phyloP scores from a whole-genome alignment of 2,888 invertebrate genomes.

The Gnatocerus cornutus region DNA sequence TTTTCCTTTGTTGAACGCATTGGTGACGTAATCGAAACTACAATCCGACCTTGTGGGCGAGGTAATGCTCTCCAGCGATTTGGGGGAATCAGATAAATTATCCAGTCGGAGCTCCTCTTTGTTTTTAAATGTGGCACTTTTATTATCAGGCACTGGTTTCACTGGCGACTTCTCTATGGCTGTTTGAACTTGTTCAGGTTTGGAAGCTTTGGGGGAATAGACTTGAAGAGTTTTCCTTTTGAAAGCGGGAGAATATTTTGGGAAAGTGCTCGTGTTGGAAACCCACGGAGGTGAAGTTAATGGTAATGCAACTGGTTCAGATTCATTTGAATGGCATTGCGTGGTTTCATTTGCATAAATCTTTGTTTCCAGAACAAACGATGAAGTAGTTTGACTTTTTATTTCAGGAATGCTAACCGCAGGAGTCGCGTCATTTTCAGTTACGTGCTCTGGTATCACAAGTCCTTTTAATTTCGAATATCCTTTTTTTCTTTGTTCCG shows the following conservation, averaged over 20 bases:
- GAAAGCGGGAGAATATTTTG: conserved; percentile 88
- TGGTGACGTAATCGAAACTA: conserved; percentile 72
- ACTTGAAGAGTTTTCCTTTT: conserved; percentile 84
- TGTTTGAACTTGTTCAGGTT: conserved; percentile 26
- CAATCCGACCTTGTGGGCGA: conserved; percentile 76
- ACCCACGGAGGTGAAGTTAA: conserved; percentile 66
- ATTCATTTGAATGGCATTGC: conserved; percentile 60
- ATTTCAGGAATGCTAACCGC: conserved; percentile 89
- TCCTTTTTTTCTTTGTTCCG: conserved; percentile 87
- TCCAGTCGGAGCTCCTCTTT: conserved; percentile 55
- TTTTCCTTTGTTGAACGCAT: conserved; percentile 36
- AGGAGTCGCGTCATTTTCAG: conserved; percentile 74
- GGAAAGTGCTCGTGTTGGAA: conserved; percentile 73
- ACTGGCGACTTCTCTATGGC: conserved; percentile 19
- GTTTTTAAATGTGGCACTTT: conserved; percentile 52
- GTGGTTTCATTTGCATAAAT: conserved; percentile 49
- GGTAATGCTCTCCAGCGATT: conserved; percentile 75
- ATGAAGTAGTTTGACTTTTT: conserved; percentile 74
- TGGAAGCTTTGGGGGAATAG: conserved; percentile 65
- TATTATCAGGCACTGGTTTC: conserved; percentile 44
- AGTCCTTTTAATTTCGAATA: conserved; percentile 91
- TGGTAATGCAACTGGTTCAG: conserved; percentile 54
- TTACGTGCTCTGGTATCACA: conserved; percentile 86
- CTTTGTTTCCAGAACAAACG: conserved; percentile 56
- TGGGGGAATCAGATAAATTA: conserved; percentile 69